Base-by-base conservation (phyloP, 92 coral and sea anemone genomes). In the Micromussa lordhowensis region DNA sequence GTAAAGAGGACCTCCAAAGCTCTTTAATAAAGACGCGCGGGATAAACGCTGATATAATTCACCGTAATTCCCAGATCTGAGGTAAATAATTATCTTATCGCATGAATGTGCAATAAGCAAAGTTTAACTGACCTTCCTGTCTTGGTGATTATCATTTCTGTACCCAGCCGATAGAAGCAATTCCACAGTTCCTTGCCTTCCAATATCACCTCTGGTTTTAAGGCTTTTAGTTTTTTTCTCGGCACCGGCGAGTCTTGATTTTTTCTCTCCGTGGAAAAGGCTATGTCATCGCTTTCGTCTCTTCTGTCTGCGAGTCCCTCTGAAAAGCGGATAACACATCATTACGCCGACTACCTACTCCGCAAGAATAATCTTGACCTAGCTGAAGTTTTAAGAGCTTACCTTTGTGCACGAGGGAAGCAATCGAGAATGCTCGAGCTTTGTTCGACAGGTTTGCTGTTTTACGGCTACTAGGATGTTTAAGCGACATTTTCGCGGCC, bases 101-200 rank as follows among this genome's bases (percentile, higher is more conserved):
- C 81, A 59, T 59, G 81, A 59, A 57, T 59, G 88, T 74, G 88
- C 88, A 84, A 74, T 84, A 83, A 83, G 82, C 44, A 36, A 44
- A 77, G 29, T 18, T 82, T 31, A 82, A 38, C 75, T 91, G 89
- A 95, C 98, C 98, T 92, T 82, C 98, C 98, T 59, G 97, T 94
- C 72, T 94, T 89, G 16, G 98, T 95, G 71, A 95, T 95, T 32
- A 94, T 95, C 98, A 95, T 95, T 75, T 95, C 98, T 74, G 98
- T 95, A 11, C 98, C 98, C 34, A 95, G 95, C 1, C 98, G 94
- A 77, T 92, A 95, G 90, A 95, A 95, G 75, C 98, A 94, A 68
- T 95, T 94, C 98, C 98, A 95, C 75, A 95, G 92, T 87, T 95
- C 98, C 78, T 85, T 74, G 71, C 96, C 96, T 69, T 95, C 98